Conservation (phyloP, 1,140 invertebrate genomes). For the Dendrolimus kikuchii region DNA sequence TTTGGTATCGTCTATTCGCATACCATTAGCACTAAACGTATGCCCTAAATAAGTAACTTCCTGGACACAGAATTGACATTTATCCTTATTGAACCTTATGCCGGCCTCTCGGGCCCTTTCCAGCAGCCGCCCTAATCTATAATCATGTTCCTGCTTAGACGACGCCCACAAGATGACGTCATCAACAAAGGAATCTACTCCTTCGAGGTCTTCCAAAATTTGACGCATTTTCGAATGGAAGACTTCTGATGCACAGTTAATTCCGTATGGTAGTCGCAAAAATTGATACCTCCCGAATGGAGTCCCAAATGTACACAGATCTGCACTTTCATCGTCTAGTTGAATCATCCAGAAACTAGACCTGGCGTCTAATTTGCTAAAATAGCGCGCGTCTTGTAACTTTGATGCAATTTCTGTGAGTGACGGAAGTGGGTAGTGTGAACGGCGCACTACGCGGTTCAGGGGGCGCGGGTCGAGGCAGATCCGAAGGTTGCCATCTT, state of each 20-base stretch:
- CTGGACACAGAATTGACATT: background rate
- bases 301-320: slow-evolving; percentile 21
- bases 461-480: too few species aligned
- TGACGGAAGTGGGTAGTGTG: slow-evolving; percentile 26
- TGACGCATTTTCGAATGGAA: slow-evolving; percentile 12
- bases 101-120: slow-evolving; percentile 2
- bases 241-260: slow-evolving; percentile 20
- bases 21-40: slow-evolving; percentile 1
- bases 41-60: too few species aligned
- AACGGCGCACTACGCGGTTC: slow-evolving; percentile 2
- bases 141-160: slow-evolving; percentile 1
- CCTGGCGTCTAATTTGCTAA: slow-evolving; percentile 25
- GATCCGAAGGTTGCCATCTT: too few species aligned
- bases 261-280: slow-evolving; percentile 26
- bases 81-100: slow-evolving; percentile 4
- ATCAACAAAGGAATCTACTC: slow-evolving; percentile 6
- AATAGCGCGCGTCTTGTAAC: slow-evolving; percentile 15
- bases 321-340: slow-evolving; percentile 18
- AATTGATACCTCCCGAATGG: slow-evolving; percentile 32
- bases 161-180: slow-evolving; percentile 5
- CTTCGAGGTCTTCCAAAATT: slow-evolving; percentile 4
- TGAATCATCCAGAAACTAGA: slow-evolving; percentile 22
- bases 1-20: slow-evolving; percentile 2
- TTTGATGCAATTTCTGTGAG: slow-evolving; percentile 14
- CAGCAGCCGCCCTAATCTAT: slow-evolving; percentile 1